Base-by-base conservation (phyloP, 1,140 invertebrate species). In the Drosophila auraria region DNA sequence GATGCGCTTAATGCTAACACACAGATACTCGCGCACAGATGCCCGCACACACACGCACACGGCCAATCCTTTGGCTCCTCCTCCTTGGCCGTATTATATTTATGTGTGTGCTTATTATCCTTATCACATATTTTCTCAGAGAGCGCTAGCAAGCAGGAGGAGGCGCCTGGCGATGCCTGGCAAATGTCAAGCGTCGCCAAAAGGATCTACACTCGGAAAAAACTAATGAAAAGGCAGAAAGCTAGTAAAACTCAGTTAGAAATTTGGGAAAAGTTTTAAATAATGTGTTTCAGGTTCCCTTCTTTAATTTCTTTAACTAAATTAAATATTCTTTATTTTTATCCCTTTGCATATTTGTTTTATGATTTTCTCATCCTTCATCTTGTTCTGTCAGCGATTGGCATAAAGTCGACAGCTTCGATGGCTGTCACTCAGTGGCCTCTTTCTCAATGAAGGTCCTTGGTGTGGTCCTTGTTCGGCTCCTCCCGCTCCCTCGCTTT, bases 71-170 rank as follows among this genome's bases (percentile, higher is more conserved):
- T 58, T 50, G 36, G 36, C 53, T 51, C 68, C 53, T 45, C 45
- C 45, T 54, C 17, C 30, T n/a, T 45, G 27, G 27, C 20, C 44
- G 38, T 40, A 59, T 38, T 44, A 71, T 60, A 73, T 73, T 73
- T 73, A 61, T 73, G 70, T 71, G 38, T 73, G 68, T 73, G 70
- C 68, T 73, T 73, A 73, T 73, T 73, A 73, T 73, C 68, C 70
- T 72, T 73, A 73, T 73, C 70, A 58, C 66, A 72, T 44, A 44
- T 69, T 69, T 65, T 50, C 44, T 20, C 65, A 47, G 36, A 25
- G 63, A 45, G 30, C 30, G 33, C n/a, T 5, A 45, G 15, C 12
- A 25, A 25, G 23, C 9, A 33, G 44, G 5, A 1, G n/a, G 53
- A 17, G 30, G 12, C 4, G 36, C 36, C 36, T 38, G 36, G 25